Percentiles rank a stretch among this genome's conserved stretches.
phyloP scores from a whole-genome alignment of 2,113 vertebrate species.

The Telmatochromis brachygnathus region DNA sequence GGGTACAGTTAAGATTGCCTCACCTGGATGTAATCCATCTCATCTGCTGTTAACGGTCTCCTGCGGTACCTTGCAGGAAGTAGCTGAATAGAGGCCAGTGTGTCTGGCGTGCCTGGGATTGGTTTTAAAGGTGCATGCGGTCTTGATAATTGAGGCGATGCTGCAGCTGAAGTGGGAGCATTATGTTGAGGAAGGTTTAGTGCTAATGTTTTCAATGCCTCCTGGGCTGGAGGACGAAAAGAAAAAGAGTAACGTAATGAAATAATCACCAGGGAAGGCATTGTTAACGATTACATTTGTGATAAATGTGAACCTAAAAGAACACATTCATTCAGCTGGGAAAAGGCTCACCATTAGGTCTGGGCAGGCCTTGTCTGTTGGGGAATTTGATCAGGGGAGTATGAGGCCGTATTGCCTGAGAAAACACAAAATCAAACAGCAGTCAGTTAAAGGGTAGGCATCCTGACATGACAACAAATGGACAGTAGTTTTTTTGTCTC shows the following conservation, averaged over 20 bases:
- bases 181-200: slow-evolving; percentile 26
- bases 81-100: slow-evolving; percentile 54
- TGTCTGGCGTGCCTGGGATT: slow-evolving; percentile 59
- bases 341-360: slow-evolving; percentile 63
- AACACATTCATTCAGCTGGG: not conserved
- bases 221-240: slow-evolving; percentile 38
- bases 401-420: slow-evolving; percentile 70
- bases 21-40: slow-evolving; percentile 77
- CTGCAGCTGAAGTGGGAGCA: not conserved
- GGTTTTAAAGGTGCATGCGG: slow-evolving; percentile 34
- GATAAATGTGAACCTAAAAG: not conserved
- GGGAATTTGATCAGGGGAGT: slow-evolving; percentile 75
- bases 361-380: slow-evolving; percentile 40
- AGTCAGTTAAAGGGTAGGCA: not conserved
- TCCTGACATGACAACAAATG: not conserved
- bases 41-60: slow-evolving; percentile 55
- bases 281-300: not conserved
- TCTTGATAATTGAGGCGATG: slow-evolving; percentile 17
- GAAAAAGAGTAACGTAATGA: not conserved
- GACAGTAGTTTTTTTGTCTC: not conserved
- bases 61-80: slow-evolving; percentile 69
- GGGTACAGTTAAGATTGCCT: not conserved
- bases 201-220: slow-evolving; percentile 54
- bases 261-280: not conserved
- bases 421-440: not conserved